These are phyloP conservation scores for Anastrepha obliqua DNA, from an alignment of 1,140 invertebrate species.

Conservation along the genomic window DNA sequence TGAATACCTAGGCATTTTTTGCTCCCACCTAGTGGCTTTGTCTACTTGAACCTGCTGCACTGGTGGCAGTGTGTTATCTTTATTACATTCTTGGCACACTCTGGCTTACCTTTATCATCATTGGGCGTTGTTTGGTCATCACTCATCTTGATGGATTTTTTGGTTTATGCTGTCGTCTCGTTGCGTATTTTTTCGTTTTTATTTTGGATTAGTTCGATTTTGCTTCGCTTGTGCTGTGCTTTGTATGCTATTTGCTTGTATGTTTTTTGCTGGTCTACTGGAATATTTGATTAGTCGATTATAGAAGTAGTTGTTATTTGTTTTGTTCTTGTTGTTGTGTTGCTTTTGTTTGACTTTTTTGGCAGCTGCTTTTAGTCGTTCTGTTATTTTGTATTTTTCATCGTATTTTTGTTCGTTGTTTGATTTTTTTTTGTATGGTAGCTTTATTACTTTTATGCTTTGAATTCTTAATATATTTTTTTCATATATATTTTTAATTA, in stretches of 20 bases:
- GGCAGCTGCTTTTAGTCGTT: neutral
- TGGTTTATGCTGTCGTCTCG: constrained; percentile 34
- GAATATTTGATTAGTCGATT: too few relatives aligned
- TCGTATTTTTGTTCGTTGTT: too few relatives aligned
- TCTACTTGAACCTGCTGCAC: neutral
- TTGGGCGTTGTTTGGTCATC: constrained; percentile 58
- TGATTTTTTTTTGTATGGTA: too few relatives aligned
- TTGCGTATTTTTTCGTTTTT: constrained; percentile 47
- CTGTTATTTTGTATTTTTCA: neutral
- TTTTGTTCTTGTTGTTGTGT: neutral
- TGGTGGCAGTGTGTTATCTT: neutral
- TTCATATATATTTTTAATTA: too few relatives aligned
- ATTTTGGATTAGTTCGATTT: neutral
- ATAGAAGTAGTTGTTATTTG: neutral
- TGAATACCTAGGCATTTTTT: neutral
- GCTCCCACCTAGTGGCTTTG: neutral
- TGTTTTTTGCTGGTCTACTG: neutral
- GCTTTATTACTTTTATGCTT: too few relatives aligned
- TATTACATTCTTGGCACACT: neutral
- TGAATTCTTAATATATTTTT: too few relatives aligned
- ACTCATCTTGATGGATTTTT: constrained; percentile 57
- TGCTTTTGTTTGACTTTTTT: neutral
- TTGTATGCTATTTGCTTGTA: neutral
- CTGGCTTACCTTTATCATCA: constrained; percentile 57
- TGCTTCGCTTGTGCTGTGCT: neutral